phyloP scores from a whole-genome alignment of 1,140 invertebrate species.

The Bombyx mandarina region DNA sequence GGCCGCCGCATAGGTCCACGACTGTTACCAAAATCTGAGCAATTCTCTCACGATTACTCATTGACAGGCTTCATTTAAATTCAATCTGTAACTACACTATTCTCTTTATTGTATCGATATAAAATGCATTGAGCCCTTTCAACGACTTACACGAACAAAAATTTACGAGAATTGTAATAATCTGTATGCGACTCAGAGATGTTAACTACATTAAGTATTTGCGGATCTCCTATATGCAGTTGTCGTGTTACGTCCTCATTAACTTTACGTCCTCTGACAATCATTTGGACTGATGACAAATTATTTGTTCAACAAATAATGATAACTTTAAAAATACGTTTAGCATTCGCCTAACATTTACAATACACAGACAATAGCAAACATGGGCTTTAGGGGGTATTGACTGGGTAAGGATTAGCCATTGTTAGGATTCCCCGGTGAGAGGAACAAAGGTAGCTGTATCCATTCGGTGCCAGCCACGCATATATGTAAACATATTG shows the following conservation, averaged over 20 bases:
- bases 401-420: slow-evolving; percentile 23
- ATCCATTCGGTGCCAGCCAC: slow-evolving; percentile 23
- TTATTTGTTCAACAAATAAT: slow-evolving; percentile 6
- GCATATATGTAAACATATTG: slow-evolving; percentile 31
- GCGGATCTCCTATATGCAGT: too few relatives aligned
- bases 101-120: too few relatives aligned
- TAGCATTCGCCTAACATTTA: slow-evolving; percentile 17
- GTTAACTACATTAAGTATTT: too few relatives aligned
- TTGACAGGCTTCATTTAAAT: slow-evolving; percentile 16
- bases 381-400: slow-evolving; percentile 28
- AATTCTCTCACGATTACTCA: slow-evolving; percentile 30
- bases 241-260: too few relatives aligned
- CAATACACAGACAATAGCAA: slow-evolving; percentile 19
- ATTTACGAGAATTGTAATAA: too few relatives aligned
- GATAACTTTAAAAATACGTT: slow-evolving; percentile 13
- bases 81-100: slow-evolving; percentile 1
- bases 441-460: slow-evolving; percentile 26
- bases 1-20: slow-evolving; percentile 9
- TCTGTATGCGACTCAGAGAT: too few relatives aligned
- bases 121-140: too few relatives aligned
- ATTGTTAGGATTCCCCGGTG: slow-evolving; percentile 28
- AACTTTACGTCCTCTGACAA: too few relatives aligned
- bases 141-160: too few relatives aligned
- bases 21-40: slow-evolving; percentile 27
- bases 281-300: neutral